A percentile compares a stretch with the other conserved stretches of the same genome.
phyloP scores from a whole-genome alignment of 2,797 vertebrate species.

The Hybognathus amarus region DNA sequence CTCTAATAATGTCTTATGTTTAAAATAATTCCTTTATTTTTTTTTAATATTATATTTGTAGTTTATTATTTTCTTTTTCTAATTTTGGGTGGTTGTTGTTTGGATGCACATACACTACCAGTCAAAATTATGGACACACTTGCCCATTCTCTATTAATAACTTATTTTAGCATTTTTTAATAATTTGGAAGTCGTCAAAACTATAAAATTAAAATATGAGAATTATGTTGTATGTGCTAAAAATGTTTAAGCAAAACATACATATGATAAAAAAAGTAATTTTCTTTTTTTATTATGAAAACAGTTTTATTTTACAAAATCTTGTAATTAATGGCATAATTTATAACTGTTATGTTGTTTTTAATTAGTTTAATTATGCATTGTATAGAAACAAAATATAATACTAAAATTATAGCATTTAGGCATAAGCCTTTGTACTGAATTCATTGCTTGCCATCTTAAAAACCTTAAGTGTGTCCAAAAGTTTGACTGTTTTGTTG shows the following conservation, averaged over 20 bases:
- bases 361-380: not conserved
- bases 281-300: not conserved
- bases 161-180: not conserved
- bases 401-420: not conserved
- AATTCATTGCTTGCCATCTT: not conserved
- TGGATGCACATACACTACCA: not conserved
- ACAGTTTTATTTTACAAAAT: not conserved
- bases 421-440: not conserved
- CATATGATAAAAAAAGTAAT: not conserved
- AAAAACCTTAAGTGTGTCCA: not conserved
- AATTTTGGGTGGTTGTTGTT: not conserved
- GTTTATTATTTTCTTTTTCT: not conserved
- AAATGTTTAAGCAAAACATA: not conserved
- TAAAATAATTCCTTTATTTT: not conserved
- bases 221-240: not conserved
- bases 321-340: not conserved
- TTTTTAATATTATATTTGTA: not conserved
- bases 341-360: not conserved
- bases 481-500: slow-evolving; percentile 6
- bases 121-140: not conserved
- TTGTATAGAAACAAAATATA: not conserved
- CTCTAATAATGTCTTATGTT: not conserved
- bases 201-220: not conserved
- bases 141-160: not conserved
- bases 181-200: not conserved